phyloP scores from a whole-genome alignment of 2,888 invertebrate genomes.

The Bellardia pandia region DNA sequence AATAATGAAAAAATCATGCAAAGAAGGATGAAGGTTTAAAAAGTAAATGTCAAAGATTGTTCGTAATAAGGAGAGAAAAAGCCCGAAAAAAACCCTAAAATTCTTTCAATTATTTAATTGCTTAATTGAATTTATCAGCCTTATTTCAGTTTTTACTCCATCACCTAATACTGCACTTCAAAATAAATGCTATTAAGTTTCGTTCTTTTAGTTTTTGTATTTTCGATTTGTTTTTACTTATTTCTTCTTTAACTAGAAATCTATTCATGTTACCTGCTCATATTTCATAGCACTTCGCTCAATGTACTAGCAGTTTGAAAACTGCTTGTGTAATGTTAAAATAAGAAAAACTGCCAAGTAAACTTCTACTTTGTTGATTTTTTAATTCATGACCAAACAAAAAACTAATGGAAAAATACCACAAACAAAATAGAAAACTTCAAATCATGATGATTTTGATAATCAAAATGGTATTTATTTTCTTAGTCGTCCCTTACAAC shows the following conservation, averaged over 20 bases:
- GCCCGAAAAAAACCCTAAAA: too few species aligned
- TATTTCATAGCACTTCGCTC: not conserved
- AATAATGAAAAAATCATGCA: too few species aligned
- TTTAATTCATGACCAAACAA: constrained; percentile 1
- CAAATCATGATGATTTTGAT: constrained; percentile 22
- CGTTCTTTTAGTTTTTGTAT: too few species aligned
- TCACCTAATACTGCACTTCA: too few species aligned
- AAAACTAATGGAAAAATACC: constrained; percentile 14
- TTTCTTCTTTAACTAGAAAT: not conserved
- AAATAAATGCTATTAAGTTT: too few species aligned
- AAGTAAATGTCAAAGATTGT: too few species aligned
- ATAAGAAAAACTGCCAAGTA: not conserved
- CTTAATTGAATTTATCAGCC: too few species aligned
- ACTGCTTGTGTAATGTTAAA: not conserved
- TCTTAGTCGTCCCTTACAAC: not conserved
- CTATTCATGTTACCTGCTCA: not conserved
- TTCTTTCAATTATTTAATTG: too few species aligned
- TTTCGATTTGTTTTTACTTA: too few species aligned
- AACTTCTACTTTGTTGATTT: not conserved
- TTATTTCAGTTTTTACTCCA: too few species aligned
- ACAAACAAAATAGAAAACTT: not conserved
- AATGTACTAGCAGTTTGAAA: not conserved
- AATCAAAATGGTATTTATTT: not conserved
- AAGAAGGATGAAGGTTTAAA: too few species aligned
- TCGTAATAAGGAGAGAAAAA: too few species aligned